A percentile compares a stretch with the other conserved stretches of the same genome.
Evolutionary conservation across 2,113 vertebrate genomes (phyloP).

Genomic region (Albula glossodonta): DNA sequence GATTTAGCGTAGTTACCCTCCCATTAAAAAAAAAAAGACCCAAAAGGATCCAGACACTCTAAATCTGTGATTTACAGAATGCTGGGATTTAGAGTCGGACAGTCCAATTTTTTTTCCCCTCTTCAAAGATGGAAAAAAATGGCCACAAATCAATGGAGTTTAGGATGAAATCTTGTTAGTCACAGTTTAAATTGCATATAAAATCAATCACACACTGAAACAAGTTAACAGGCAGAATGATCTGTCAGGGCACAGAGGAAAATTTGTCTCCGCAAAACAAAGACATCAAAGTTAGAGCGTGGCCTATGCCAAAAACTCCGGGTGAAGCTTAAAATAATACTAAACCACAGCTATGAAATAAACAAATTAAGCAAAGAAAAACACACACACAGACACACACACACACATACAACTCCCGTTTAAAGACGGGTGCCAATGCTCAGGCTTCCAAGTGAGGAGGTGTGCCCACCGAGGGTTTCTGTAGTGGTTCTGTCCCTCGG

Average conservation of each 20-base stretch:
- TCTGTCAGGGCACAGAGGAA: background rate
- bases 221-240: background rate
- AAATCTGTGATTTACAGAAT: background rate
- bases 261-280: constrained; percentile 13
- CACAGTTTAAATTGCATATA: background rate
- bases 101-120: background rate
- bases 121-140: background rate
- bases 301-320: background rate
- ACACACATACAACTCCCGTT: no score
- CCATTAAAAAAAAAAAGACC: no score
- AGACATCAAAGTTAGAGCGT: constrained; percentile 15
- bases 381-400: no score
- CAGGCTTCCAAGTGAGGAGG: background rate
- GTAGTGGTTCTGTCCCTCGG: no score
- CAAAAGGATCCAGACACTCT: no score
- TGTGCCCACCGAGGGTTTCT: no score
- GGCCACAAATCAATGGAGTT: constrained; percentile 8
- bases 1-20: no score
- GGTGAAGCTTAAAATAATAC: background rate
- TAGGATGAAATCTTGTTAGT: background rate
- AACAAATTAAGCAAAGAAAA: background rate
- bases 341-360: constrained; percentile 5
- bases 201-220: constrained; percentile 10
- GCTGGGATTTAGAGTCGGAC: background rate
- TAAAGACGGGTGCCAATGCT: no score